Percentiles rank a stretch among this genome's conserved stretches.
Evolutionary conservation across 2,888 invertebrate species (phyloP).

Genomic region (Apamea anceps): DNA sequence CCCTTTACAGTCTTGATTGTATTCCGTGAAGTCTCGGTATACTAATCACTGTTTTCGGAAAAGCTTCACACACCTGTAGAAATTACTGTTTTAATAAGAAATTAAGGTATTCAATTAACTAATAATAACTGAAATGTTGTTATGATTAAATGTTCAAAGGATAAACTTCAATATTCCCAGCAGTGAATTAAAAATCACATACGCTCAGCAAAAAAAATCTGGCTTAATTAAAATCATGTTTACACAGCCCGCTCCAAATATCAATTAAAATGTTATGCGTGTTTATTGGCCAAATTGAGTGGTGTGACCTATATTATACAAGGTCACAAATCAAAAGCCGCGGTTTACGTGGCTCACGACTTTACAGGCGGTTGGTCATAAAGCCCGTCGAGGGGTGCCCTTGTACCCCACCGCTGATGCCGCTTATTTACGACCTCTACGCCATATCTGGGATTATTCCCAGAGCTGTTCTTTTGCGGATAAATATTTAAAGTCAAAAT

Average conservation of each 20-base stretch:
- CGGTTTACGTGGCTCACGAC: slow-evolving; percentile 62
- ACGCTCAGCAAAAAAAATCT: slow-evolving; percentile 1
- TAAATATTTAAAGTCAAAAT: slow-evolving; percentile 54
- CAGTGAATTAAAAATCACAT: background rate
- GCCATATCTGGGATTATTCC: slow-evolving; percentile 73
- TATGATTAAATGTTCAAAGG: background rate
- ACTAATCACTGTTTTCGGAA: slow-evolving; percentile 22
- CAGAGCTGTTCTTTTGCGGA: slow-evolving; percentile 65
- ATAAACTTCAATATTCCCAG: background rate
- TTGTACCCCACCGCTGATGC: slow-evolving; percentile 69
- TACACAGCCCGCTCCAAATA: slow-evolving; percentile 33
- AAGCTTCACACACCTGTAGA: slow-evolving; percentile 27
- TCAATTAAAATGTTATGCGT: slow-evolving; percentile 51
- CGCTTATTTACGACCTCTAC: slow-evolving; percentile 78
- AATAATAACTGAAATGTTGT: background rate
- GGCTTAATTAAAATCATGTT: slow-evolving; percentile 42
- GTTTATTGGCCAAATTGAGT: slow-evolving; percentile 50
- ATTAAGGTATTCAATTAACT: background rate
- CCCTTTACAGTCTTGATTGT: slow-evolving; percentile 66
- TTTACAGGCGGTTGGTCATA: slow-evolving; percentile 72
- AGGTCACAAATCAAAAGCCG: slow-evolving; percentile 68
- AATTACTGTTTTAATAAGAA: slow-evolving; percentile 36
- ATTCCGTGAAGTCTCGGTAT: slow-evolving; percentile 39
- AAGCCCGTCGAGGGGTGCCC: slow-evolving; percentile 70
- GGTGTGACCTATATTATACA: slow-evolving; percentile 69